Conservation (phyloP, 1,140 invertebrate species). For the Drosophila micromelanica region DNA sequence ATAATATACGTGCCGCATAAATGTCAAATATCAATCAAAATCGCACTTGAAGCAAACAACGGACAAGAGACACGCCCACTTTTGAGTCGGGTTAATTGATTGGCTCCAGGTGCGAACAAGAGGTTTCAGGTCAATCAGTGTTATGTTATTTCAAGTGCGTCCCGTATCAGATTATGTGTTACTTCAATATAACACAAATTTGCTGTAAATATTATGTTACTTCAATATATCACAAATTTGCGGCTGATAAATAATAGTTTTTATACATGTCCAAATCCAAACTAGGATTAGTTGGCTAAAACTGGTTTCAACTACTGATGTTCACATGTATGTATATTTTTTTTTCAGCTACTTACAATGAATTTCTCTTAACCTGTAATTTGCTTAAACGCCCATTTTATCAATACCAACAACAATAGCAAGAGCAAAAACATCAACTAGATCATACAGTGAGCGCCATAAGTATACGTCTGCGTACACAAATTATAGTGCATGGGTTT, state of each 20-base stretch:
- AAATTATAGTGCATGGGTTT: slow-evolving; percentile 52
- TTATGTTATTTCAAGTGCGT: background rate
- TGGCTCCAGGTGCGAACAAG: slow-evolving; percentile 22
- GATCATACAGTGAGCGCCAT: slow-evolving; percentile 28
- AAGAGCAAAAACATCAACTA: slow-evolving; percentile 2
- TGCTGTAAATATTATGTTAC: background rate
- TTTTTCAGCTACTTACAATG: slow-evolving; percentile 20
- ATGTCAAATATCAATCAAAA: slow-evolving; percentile 70
- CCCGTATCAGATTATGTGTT: background rate
- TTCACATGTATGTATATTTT: background rate
- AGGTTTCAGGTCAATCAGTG: slow-evolving; percentile 10
- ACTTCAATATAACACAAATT: background rate
- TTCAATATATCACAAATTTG: background rate
- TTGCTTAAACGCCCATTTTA: slow-evolving; percentile 45
- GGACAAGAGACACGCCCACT: slow-evolving; percentile 42
- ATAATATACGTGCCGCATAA: slow-evolving; percentile 52
- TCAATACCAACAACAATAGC: slow-evolving; percentile 25
- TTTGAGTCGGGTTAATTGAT: slow-evolving; percentile 60
- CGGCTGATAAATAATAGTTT: no score
- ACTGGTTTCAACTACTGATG: background rate
- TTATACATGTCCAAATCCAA: background rate
- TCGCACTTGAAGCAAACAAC: slow-evolving; percentile 57
- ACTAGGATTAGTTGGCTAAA: background rate
- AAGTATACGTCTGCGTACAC: slow-evolving; percentile 51
- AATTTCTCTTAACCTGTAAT: slow-evolving; percentile 41